Evolutionary conservation across 2,113 vertebrate species (phyloP).

Genomic region (Scomber japonicus): DNA sequence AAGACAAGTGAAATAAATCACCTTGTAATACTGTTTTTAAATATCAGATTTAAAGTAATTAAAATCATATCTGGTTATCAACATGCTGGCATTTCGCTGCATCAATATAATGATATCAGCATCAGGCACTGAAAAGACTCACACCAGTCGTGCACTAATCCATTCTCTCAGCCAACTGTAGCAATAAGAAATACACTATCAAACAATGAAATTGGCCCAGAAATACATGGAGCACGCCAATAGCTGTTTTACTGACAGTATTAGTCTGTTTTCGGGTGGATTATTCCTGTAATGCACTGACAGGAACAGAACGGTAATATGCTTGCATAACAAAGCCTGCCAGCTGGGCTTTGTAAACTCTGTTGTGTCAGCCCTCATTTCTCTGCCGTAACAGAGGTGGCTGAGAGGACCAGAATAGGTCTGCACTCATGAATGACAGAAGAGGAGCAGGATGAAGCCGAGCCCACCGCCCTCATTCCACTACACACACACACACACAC

Average conservation of each 20-base stretch:
- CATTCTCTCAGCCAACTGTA: not conserved
- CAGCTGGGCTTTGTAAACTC: conserved; percentile 44
- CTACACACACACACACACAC: conserved; percentile 12
- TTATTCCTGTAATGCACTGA: conserved; percentile 44
- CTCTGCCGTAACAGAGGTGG: conserved; percentile 29
- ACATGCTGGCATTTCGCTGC: not conserved
- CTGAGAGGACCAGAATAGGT: conserved; percentile 24
- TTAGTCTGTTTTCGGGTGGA: conserved; percentile 27
- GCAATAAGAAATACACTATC: not conserved
- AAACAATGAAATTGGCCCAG: conserved; percentile 9
- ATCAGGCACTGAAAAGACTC: not conserved
- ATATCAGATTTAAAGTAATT: not conserved
- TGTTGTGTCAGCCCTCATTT: conserved; percentile 50
- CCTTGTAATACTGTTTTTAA: not conserved
- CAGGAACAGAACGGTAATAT: conserved; percentile 43
- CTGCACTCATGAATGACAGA: conserved; percentile 20
- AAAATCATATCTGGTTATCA: not conserved
- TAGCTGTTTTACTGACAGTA: conserved; percentile 34
- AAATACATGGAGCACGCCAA: not conserved
- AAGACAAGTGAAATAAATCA: not conserved
- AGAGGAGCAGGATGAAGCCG: conserved; percentile 6
- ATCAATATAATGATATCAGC: not conserved
- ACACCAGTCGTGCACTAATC: not conserved
- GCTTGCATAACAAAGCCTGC: conserved; percentile 55
- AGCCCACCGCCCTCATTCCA: not conserved